Base-by-base conservation (phyloP, 2,113 vertebrate genomes). In the Lophius piscatorius region DNA sequence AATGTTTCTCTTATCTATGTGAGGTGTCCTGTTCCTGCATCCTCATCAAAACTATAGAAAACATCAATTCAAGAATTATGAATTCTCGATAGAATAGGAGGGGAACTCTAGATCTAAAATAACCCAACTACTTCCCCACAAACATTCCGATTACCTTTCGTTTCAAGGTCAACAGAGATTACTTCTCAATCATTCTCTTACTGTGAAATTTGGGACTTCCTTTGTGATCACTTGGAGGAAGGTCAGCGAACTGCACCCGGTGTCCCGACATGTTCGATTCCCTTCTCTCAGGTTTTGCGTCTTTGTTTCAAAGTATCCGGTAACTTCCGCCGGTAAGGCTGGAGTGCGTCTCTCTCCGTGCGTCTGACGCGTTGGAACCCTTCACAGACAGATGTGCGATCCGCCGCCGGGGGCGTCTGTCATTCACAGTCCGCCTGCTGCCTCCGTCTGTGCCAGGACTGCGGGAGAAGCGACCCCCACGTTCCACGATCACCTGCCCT, bases 221-320 rank as follows among this genome's bases (percentile, higher is more conserved):
- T 86, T 76, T 88, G 69, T 75, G 88, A 3, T 90, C 83, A 62
- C 55, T 87, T 11, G 80, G 63, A 59, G 87, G 88, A 44, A 90
- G 87, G 76, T 91, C 91, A 41, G 78, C 89, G 70, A 92, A 92
- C 81, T 92, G 91, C 70, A 92, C 91, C 85, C 91, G 89, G 76
- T 91, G 91, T 82, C 91, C 89, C 63, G 91, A 91, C 91, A 92
- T 90, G 60, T 78, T 74, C 60, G 33, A 3, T 16, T 9, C 13
- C 13, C 16, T 18, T 18, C 34, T 46, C 54, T 62, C 58, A 18
- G 68, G 13, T 34, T 9, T 42, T 41, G 8, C 10, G 18, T 9
- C 45, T 46, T 42, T 41, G 16, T 68, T 65, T 13, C 9, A 63
- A 81, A 82, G 68, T 80, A 63, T 82, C 70, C 69, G 54, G 44